A percentile compares a stretch with the other conserved stretches of the same genome.
These are phyloP conservation scores for Caerostris extrusa DNA, from an alignment of 1,140 invertebrate species.

Conservation along the genomic window DNA sequence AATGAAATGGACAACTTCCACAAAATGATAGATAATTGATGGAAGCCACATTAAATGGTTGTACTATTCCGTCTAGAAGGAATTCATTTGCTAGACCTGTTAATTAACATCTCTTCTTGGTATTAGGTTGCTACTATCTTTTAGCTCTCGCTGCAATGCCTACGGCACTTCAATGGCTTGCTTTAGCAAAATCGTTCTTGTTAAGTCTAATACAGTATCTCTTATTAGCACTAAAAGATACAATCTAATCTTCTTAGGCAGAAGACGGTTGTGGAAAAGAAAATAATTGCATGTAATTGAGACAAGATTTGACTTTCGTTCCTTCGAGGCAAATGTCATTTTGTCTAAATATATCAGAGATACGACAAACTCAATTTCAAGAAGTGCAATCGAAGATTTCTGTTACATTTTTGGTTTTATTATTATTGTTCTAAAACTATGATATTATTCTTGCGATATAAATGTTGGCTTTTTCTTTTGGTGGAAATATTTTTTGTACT, in stretches of 20 bases:
- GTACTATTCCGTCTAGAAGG: background rate
- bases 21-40: background rate
- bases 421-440: background rate
- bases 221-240: background rate
- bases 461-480: background rate
- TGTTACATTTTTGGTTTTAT: background rate
- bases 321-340: background rate
- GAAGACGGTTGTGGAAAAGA: background rate
- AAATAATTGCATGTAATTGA: constrained; percentile 20
- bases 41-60: background rate
- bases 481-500: too few relatives aligned
- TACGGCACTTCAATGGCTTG: background rate
- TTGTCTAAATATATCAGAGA: background rate
- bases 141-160: background rate
- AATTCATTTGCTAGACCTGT: background rate
- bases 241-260: constrained; percentile 6
- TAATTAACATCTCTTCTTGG: constrained; percentile 10
- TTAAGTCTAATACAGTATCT: constrained; percentile 2
- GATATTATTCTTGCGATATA: background rate
- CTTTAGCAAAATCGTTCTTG: background rate
- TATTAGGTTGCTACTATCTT: background rate
- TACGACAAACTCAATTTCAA: background rate
- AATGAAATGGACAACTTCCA: background rate
- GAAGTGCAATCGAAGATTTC: background rate
- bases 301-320: background rate